Conservation (phyloP, 1,140 invertebrate species). For the Dendrolimus kikuchii region DNA sequence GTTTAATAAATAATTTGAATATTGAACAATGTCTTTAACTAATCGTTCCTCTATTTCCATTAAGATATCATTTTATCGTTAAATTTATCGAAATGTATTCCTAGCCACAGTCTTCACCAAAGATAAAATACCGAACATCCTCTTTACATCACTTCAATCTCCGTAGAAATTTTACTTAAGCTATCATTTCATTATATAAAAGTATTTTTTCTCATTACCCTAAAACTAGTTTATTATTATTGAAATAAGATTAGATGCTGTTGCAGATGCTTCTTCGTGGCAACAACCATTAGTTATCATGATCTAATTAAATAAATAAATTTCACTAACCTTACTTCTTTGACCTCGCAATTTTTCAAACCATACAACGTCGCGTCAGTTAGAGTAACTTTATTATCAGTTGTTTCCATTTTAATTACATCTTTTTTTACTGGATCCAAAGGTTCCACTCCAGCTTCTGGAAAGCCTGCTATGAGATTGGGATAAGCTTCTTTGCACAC, state of each 20-base stretch:
- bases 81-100: too few species aligned
- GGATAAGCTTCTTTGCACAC: constrained; percentile 4
- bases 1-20: too few species aligned
- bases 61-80: neutral
- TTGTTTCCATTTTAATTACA: constrained; percentile 2
- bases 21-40: too few species aligned
- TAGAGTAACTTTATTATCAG: constrained; percentile 1
- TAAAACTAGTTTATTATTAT: too few species aligned
- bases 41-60: too few species aligned
- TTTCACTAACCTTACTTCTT: constrained; percentile 2
- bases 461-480: constrained; percentile 11
- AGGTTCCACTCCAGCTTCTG: constrained; percentile 4
- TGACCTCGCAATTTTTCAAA: constrained; percentile 6
- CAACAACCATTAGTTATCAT: neutral
- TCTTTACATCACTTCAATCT: constrained; percentile 1
- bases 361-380: neutral
- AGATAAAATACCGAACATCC: neutral
- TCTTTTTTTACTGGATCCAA: constrained; percentile 15
- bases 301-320: neutral
- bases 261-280: too few species aligned
- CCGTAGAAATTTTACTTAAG: neutral
- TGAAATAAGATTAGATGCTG: too few species aligned
- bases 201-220: too few species aligned
- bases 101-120: neutral
- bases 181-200: too few species aligned